Base-by-base conservation (phyloP, 2,888 invertebrate species). In the Apomyelois bistriatella region DNA sequence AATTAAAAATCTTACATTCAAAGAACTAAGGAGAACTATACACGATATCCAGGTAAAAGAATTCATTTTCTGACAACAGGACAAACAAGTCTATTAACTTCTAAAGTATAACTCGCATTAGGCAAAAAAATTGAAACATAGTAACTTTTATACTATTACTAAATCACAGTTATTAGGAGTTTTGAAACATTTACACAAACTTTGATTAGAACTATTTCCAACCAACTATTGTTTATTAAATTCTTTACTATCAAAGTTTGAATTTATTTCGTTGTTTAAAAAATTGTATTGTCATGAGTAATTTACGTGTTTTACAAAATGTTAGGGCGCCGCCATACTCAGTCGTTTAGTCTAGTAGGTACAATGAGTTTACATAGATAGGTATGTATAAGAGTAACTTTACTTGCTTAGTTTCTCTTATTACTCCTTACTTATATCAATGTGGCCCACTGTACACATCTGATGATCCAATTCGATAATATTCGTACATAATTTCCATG, bases 11-110 rank as follows among this genome's bases (percentile, higher is more conserved):
- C 49, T 32, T 50, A 50, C 49, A 50, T 50, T 50, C 9, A 50
- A 16, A 16, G 49, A 15, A 32, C 49, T 50, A 1, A 40, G 38
- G n/a, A 50, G 32, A n/a, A 50, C 30, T 10, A 50, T 32, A 32
- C 49, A 50, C 8, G 49, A 40, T 32, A 50, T 30, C 40, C 49
- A 50, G 30, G 40, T 16, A 50, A 40, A 30, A 13, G 49, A 50
- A 28, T 50, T 15, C 49, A 50, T 50, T 50, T 38, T 30, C 12
- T 2, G 22, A 22, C 22, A 22, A 22, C 5, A 30, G 8, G 10
- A 1, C 15, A 4, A 15, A 12, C 12, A 15, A 46, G 16, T 43
- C 30, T 16, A 4, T 35, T 16, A 8, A 35, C 22, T 46, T 13
- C 4, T 8, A 46, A 9, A 1, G 16, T 8, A 10, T 15, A 16